Evolutionary conservation across 2,888 invertebrate genomes (phyloP).

Genomic region (Venustoraphidia nigricollis): DNA sequence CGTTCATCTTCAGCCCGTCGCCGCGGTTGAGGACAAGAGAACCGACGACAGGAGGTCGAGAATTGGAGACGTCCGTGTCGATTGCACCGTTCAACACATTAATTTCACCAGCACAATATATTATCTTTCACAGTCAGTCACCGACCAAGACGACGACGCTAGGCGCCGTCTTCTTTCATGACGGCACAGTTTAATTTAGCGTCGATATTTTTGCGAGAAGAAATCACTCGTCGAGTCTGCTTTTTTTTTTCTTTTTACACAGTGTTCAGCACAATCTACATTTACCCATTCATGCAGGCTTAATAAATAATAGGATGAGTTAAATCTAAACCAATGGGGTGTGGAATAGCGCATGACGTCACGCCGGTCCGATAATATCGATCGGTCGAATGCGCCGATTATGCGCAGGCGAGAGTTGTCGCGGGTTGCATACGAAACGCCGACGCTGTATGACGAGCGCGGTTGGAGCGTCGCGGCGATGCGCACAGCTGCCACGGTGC

Average conservation of each 20-base stretch:
- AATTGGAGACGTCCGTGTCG: slow-evolving; percentile 5
- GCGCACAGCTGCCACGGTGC: too few relatives aligned
- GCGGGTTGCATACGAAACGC: too few relatives aligned
- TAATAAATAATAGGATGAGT: slow-evolving; percentile 41
- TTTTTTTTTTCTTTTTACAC: slow-evolving; percentile 13
- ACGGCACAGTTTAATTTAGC: background rate
- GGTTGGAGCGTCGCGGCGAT: too few relatives aligned
- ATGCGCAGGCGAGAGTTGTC: slow-evolving; percentile 16
- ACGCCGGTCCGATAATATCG: slow-evolving; percentile 31
- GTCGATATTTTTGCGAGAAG: slow-evolving; percentile 3
- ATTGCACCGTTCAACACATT: slow-evolving; percentile 1
- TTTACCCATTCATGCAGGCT: slow-evolving; percentile 33
- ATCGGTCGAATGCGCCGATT: slow-evolving; percentile 18
- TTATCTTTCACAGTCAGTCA: too few relatives aligned
- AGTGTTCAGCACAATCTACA: slow-evolving; percentile 23
- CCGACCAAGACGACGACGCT: background rate
- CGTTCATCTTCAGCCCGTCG: slow-evolving; percentile 1
- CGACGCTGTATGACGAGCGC: too few relatives aligned
- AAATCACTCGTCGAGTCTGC: slow-evolving; percentile 5
- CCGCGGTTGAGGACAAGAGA: too few relatives aligned
- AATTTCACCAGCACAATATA: background rate
- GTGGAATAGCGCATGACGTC: slow-evolving; percentile 32
- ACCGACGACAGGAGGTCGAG: background rate
- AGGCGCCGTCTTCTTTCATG: background rate
- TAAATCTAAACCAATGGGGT: slow-evolving; percentile 33